Base-by-base conservation (phyloP, 2,113 vertebrate genomes). In the Xiphias gladius region DNA sequence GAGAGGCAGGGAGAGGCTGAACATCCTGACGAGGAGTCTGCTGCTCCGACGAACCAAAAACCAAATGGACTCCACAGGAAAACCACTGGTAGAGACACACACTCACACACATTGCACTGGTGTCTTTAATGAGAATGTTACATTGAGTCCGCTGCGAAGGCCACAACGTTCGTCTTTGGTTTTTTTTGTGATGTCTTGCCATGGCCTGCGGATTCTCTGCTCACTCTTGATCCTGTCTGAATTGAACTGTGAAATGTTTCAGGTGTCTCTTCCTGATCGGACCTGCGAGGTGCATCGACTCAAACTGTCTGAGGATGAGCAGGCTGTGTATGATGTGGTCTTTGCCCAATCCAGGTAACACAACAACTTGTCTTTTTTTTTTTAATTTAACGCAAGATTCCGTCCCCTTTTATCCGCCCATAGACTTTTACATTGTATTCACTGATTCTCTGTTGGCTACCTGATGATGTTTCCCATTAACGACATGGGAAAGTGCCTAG, bases 1-100 rank as follows among this genome's bases (percentile, higher is more conserved):
- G 50, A 96, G 97, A 83, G 97, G 98, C 86, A 93, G 94, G 73
- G 97, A 99, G 84, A 95, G 97, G 72, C 93, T 99, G 37, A 96
- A 96, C 84, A 95, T 99, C 83, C 95, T 99, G 93, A 99, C 96
- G 28, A 96, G 91, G 92, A 95, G 91, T 63, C 96, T 99, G 58
- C 93, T 99, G 87, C 88, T 99, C 70, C 92, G 97, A 85, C 96
- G 98, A 83, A 97, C 96, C 81, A 99, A 99, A 84, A 84, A 96
- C 75, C 96, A 99, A 77, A 82, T 84, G 85, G 97, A 99, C 89
- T 93, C 95, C 0, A 10, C 88, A 0, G 98, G 98, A 73, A 96
- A 96, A 70, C 97, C 97, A n/a, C 94, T 99, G 97, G 98, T 99
- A 87, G 22, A 58, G n/a, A 65, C 7, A 14, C 2, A 73, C 54